These are phyloP conservation scores for Bactericera cockerelli DNA, from an alignment of 1,140 invertebrate species.

Conservation along the genomic window DNA sequence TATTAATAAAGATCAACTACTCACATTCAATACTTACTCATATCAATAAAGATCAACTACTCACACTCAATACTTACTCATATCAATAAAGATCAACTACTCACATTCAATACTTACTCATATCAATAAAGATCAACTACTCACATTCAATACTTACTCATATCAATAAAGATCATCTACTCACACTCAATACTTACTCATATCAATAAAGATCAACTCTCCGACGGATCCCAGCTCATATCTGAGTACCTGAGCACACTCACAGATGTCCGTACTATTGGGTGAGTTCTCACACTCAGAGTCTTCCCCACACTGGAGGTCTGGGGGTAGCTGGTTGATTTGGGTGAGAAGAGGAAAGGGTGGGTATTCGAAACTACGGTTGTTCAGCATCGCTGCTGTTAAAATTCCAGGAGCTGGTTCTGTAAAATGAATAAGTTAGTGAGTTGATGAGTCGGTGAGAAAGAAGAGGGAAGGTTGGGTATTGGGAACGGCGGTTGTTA, in stretches of 20 bases:
- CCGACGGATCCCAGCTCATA: conserved; percentile 9
- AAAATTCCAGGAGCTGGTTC: not conserved
- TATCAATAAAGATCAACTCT: not conserved
- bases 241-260: conserved; percentile 16
- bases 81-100: too few relatives aligned
- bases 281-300: not conserved
- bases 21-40: too few relatives aligned
- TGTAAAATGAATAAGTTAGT: too few relatives aligned
- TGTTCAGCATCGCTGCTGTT: conserved; percentile 14
- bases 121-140: too few relatives aligned
- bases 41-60: too few relatives aligned
- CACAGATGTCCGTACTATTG: conserved; percentile 11
- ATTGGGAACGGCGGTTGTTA: conserved; percentile 14
- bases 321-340: conserved; percentile 12
- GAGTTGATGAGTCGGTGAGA: too few relatives aligned
- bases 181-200: too few relatives aligned
- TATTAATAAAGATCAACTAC: too few relatives aligned
- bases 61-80: too few relatives aligned
- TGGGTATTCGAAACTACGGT: conserved; percentile 12
- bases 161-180: too few relatives aligned
- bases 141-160: too few relatives aligned
- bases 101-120: too few relatives aligned
- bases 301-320: conserved; percentile 14
- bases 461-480: conserved; percentile 14
- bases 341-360: conserved; percentile 17